These are phyloP conservation scores for Triplophysa dalaica DNA, from an alignment of 2,113 vertebrate species.

Conservation along the genomic window DNA sequence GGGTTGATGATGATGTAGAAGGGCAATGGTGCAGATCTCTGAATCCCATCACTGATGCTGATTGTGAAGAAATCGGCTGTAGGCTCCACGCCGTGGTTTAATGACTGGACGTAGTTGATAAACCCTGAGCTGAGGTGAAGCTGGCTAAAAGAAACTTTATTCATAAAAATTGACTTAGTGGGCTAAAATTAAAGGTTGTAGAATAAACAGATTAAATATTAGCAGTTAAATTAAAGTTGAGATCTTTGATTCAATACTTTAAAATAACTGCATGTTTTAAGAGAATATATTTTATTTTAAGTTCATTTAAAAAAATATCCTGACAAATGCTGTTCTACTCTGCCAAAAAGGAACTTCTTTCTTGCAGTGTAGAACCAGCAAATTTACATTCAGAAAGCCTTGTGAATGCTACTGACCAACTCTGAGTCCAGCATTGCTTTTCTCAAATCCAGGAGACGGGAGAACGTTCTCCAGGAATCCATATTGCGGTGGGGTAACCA, in stretches of 20 bases:
- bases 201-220: too few relatives aligned
- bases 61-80: slow-evolving; percentile 64
- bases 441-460: slow-evolving; percentile 69
- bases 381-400: background rate
- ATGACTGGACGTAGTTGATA: slow-evolving; percentile 69
- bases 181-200: background rate
- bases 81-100: slow-evolving; percentile 63
- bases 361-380: too few relatives aligned
- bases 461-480: slow-evolving; percentile 77
- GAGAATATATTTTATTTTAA: too few relatives aligned
- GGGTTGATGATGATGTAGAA: slow-evolving; percentile 75
- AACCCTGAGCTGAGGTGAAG: slow-evolving; percentile 66
- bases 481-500: slow-evolving; percentile 67
- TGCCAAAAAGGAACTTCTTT: background rate
- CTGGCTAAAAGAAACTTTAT: slow-evolving; percentile 72
- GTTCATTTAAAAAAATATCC: background rate
- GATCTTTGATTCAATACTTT: too few relatives aligned
- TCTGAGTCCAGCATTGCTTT: slow-evolving; percentile 68
- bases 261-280: too few relatives aligned
- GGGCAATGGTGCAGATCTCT: slow-evolving; percentile 65
- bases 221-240: too few relatives aligned
- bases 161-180: slow-evolving; percentile 48
- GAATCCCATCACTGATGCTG: slow-evolving; percentile 70
- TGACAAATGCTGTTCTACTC: background rate
- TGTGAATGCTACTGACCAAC: slow-evolving; percentile 62